Evolutionary conservation across 2,113 vertebrate species (phyloP), one percentile per base, ranked within the genome.

Genomic region (Sprattus sprattus): DNA sequence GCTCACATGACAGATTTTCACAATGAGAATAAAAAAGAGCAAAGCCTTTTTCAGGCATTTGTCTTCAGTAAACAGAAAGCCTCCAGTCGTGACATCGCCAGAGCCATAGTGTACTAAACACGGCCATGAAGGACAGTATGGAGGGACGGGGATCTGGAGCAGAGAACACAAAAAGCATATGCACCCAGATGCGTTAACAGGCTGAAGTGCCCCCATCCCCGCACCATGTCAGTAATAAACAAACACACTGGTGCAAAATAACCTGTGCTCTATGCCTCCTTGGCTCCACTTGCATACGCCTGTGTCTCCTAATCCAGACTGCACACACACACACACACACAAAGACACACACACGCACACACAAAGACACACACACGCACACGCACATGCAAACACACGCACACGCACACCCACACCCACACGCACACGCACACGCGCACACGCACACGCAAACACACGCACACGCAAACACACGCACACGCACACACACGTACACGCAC

Each of bases 221-320:
- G 75, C 45, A 82, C 85, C 86, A 86, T 80, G 80, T 46, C 75
- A 67, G 60, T 88, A 88, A 86, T 88, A 88, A 39, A 90, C 82
- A 89, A 87, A 87, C 87, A 88, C 2, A 0, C 10, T 49, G 28
- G 46, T 75, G 50, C 71, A 60, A 84, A 83, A 86, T 49, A 84
- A 28, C 85, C 16, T 78, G 10, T 39, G 13, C 71, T 16, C 71
- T 32, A 15, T 78, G 32, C 71, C 16, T 39, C 71, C 28, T 4
- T 78, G 32, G 10, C 39, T 78, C 39, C 39, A 78, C 71, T 78
- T 60, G 54, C 18, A 60, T 20, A 20, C 54, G 22, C 54, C 22
- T 60, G 54, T 20, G 18, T 60, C 54, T 60, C 18, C 20, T 60
- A 20, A 60, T 44, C 71, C 71, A 39, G 10, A n/a, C 64, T 8